phyloP scores from a whole-genome alignment of 2,113 vertebrate genomes.

The Vidua macroura region DNA sequence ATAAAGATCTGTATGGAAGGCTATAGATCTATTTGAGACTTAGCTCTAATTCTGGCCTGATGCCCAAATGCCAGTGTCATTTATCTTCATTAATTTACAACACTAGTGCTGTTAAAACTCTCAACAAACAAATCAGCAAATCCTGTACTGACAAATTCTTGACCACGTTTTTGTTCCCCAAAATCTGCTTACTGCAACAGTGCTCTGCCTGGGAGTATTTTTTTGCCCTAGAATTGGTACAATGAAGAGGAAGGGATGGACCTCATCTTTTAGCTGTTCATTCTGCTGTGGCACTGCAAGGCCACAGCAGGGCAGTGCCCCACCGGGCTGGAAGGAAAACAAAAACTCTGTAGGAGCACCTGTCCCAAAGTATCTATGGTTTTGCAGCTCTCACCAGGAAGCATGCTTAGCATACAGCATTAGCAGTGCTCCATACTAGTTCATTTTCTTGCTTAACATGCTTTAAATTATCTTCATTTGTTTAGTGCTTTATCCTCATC shows the following conservation, averaged over 20 bases:
- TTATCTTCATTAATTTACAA: not conserved
- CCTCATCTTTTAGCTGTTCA: not conserved
- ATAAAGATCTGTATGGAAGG: not conserved
- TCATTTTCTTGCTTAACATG: not conserved
- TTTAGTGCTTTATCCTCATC: not conserved
- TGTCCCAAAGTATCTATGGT: not conserved
- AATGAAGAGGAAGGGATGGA: not conserved
- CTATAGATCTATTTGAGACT: not conserved
- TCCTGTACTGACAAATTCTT: not conserved
- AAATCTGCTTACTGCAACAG: not conserved
- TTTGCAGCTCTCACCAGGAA: not conserved
- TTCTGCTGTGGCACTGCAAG: not conserved
- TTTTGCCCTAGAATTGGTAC: not conserved
- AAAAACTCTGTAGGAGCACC: not conserved
- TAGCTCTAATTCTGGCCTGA: not conserved
- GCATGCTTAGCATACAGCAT: not conserved
- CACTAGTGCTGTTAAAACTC: not conserved
- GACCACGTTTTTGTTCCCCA: fast-evolving
- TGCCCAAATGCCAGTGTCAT: fast-evolving
- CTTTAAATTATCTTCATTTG: not conserved
- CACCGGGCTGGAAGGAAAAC: fast-evolving
- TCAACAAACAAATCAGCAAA: not conserved
- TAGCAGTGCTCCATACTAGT: not conserved
- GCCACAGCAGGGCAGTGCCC: fast-evolving
- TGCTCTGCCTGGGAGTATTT: not conserved